Evolutionary conservation across 2,888 invertebrate species (phyloP).

Genomic region (Drosophila kanekoi): DNA sequence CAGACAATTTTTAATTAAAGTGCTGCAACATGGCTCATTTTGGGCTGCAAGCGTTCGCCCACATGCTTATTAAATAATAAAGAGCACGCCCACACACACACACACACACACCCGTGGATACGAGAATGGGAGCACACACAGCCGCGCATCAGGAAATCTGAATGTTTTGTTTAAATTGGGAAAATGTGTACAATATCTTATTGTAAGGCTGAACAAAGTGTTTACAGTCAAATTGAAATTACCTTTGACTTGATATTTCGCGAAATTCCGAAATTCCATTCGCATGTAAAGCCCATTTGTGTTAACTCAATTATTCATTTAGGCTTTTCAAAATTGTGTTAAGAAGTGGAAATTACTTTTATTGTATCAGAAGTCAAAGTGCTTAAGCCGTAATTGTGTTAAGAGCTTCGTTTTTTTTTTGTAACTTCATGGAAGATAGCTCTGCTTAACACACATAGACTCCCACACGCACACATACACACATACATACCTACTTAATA

Average conservation of each 20-base stretch:
- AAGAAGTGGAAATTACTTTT: too few species aligned
- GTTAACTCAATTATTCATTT: too few species aligned
- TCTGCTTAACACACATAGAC: background rate
- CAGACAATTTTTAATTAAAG: slow-evolving; percentile 61
- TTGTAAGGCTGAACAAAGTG: background rate
- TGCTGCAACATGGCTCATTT: slow-evolving; percentile 51
- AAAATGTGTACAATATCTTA: slow-evolving; percentile 32
- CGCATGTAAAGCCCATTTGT: background rate
- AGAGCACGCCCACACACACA: slow-evolving; percentile 46
- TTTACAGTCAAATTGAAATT: slow-evolving; percentile 4
- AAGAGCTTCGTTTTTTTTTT: background rate
- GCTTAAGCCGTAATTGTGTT: background rate
- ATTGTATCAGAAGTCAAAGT: background rate
- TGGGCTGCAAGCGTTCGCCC: slow-evolving; percentile 40
- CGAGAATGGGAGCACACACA: background rate
- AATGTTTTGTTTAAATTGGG: slow-evolving; percentile 32
- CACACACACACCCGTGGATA: background rate
- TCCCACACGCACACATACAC: slow-evolving; percentile 2
- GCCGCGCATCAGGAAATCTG: slow-evolving; percentile 6
- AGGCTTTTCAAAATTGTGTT: too few species aligned
- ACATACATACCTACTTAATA: slow-evolving; percentile 2
- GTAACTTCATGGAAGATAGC: background rate
- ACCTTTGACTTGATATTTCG: background rate
- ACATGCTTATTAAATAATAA: slow-evolving; percentile 74
- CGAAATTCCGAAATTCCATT: background rate